Conservation (phyloP, 1,140 invertebrate genomes). For the Sinella curviseta region DNA sequence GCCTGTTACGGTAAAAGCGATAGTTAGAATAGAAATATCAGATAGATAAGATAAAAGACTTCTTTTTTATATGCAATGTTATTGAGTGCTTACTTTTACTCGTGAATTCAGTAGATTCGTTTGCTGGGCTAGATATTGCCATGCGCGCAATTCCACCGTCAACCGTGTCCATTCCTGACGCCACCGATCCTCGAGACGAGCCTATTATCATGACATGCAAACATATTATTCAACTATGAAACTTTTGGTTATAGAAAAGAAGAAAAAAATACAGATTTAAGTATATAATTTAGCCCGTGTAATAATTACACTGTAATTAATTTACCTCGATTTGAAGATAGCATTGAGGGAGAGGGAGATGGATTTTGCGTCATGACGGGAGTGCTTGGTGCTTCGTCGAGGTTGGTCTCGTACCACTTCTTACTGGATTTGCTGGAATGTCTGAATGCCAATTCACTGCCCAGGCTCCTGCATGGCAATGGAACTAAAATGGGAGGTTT, state of each 20-base stretch:
- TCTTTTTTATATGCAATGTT: background rate
- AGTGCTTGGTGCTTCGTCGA: background rate
- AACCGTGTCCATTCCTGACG: conserved; percentile 7
- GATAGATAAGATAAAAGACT: conserved; percentile 22
- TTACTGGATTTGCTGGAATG: conserved; percentile 9
- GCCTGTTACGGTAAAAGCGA: conserved; percentile 22
- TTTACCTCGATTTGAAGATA: background rate
- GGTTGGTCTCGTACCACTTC: conserved; percentile 12
- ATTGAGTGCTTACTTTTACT: conserved; percentile 1
- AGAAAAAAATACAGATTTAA: background rate
- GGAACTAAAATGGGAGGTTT: background rate
- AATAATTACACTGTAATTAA: background rate
- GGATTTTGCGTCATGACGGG: background rate
- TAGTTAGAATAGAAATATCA: background rate
- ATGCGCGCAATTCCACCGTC: background rate
- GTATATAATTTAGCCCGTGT: background rate
- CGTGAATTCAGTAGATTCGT: background rate
- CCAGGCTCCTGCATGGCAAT: background rate
- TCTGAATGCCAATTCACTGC: background rate
- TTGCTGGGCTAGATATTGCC: background rate
- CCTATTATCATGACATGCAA: background rate
- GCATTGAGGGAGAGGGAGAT: background rate
- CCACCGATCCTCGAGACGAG: background rate
- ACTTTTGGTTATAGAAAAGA: too few relatives aligned
- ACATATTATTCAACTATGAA: background rate